phyloP scores from a whole-genome alignment of 2,113 vertebrate genomes.

The Eretmochelys imbricata region DNA sequence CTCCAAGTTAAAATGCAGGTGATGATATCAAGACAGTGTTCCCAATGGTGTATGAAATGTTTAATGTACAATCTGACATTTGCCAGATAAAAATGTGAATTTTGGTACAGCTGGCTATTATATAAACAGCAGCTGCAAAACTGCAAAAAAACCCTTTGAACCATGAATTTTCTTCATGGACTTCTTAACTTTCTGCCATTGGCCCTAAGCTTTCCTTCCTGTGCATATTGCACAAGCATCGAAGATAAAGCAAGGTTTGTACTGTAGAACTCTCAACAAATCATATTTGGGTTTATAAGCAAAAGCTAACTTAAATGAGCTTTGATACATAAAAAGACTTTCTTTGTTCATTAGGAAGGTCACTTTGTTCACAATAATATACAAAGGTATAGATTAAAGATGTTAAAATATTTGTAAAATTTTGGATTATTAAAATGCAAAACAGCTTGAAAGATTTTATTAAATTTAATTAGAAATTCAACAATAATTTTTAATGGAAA shows the following conservation, averaged over 20 bases:
- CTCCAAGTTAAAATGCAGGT: slow-evolving; percentile 20
- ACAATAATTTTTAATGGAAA: neutral
- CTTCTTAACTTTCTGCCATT: slow-evolving; percentile 49
- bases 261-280: neutral
- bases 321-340: neutral
- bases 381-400: neutral
- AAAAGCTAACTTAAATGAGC: neutral
- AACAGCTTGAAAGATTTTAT: neutral
- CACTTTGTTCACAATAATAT: neutral
- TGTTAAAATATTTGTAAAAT: neutral
- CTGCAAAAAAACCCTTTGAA: neutral
- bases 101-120: slow-evolving; percentile 30
- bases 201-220: slow-evolving; percentile 48
- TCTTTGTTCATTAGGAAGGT: neutral
- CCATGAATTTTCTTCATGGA: neutral
- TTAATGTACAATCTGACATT: slow-evolving; percentile 22
- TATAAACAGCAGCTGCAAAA: slow-evolving; percentile 46
- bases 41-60: neutral
- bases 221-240: slow-evolving; percentile 5
- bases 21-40: slow-evolving; percentile 46
- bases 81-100: slow-evolving; percentile 27
- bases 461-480: neutral
- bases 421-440: neutral
- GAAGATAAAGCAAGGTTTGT: neutral
- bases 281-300: neutral